A percentile compares a stretch with the other conserved stretches of the same genome.
Conservation (phyloP, 2,113 vertebrate species). For the Hypocryptadius cinnamomeus region DNA sequence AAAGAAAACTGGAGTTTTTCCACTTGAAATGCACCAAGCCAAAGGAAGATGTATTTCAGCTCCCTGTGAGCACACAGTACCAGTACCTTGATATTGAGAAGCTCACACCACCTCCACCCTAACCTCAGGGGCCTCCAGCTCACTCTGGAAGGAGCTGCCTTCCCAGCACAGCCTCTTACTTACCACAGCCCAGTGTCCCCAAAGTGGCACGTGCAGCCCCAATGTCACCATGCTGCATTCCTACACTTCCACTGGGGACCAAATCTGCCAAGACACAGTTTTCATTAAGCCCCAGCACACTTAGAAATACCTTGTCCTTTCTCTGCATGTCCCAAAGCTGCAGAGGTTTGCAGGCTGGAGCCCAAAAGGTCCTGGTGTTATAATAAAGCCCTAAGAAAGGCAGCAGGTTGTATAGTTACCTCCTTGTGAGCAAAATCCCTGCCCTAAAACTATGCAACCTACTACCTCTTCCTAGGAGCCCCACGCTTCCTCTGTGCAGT, state of each 20-base stretch:
- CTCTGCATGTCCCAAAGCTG: not conserved
- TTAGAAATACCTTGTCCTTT: not conserved
- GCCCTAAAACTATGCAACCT: conserved; percentile 86
- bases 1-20: not conserved
- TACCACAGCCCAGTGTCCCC: not conserved
- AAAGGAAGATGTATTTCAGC: not conserved
- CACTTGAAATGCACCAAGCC: not conserved
- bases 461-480: conserved; percentile 84
- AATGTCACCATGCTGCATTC: not conserved
- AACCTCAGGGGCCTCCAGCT: not conserved
- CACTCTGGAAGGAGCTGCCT: not conserved
- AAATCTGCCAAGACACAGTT: not conserved
- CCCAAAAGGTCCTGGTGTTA: conserved; percentile 42
- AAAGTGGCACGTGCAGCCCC: not conserved
- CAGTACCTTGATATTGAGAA: fast-evolving
- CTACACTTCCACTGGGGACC: not conserved
- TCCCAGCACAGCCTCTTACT: not conserved
- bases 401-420: conserved; percentile 86
- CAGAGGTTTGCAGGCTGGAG: conserved; percentile 27
- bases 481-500: conserved; percentile 50
- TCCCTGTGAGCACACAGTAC: not conserved
- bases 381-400: conserved; percentile 80
- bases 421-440: conserved; percentile 81
- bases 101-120: not conserved
- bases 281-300: not conserved